Conservation (phyloP, 2,113 vertebrate species). For the Callionymus lyra region DNA sequence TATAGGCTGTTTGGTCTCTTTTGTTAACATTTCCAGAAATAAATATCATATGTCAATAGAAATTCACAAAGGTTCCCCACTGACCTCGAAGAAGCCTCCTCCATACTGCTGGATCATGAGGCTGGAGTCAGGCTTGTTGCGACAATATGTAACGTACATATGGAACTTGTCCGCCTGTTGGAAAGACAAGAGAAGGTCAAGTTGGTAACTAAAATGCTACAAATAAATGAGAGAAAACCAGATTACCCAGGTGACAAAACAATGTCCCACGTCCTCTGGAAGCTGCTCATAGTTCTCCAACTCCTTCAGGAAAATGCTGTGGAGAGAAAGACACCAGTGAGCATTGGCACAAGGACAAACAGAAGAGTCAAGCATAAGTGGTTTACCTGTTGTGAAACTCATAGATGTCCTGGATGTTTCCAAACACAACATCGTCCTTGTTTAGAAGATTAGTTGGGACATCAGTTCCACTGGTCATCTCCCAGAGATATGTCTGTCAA, state of each 20-base stretch:
- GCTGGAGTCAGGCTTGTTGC: slow-evolving; percentile 97
- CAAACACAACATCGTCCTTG: slow-evolving; percentile 93
- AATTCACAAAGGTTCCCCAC: too few species aligned
- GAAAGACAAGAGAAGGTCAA: not conserved
- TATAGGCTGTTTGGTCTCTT: too few species aligned
- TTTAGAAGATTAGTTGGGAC: slow-evolving; percentile 85
- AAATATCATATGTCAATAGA: too few species aligned
- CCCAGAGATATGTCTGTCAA: slow-evolving; percentile 91
- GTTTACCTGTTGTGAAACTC: slow-evolving; percentile 98
- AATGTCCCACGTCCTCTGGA: slow-evolving; percentile 95
- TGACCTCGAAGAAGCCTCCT: slow-evolving; percentile 88
- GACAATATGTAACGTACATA: slow-evolving; percentile 99
- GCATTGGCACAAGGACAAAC: not conserved
- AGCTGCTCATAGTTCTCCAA: slow-evolving; percentile 97
- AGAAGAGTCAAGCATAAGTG: not conserved
- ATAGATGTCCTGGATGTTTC: slow-evolving; percentile 98
- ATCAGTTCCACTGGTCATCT: slow-evolving; percentile 96
- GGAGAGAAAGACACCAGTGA: too few species aligned
- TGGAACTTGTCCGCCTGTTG: slow-evolving; percentile 96
- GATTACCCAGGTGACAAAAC: slow-evolving; percentile 97
- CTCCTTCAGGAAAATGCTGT: slow-evolving; percentile 96
- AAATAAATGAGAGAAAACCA: not conserved
- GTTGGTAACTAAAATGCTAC: not conserved
- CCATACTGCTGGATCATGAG: slow-evolving; percentile 92
- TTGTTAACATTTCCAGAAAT: too few species aligned